Percentiles rank a stretch among this genome's conserved stretches.
Evolutionary conservation across 2,888 invertebrate species (phyloP).

Genomic region (Empis stercorea): DNA sequence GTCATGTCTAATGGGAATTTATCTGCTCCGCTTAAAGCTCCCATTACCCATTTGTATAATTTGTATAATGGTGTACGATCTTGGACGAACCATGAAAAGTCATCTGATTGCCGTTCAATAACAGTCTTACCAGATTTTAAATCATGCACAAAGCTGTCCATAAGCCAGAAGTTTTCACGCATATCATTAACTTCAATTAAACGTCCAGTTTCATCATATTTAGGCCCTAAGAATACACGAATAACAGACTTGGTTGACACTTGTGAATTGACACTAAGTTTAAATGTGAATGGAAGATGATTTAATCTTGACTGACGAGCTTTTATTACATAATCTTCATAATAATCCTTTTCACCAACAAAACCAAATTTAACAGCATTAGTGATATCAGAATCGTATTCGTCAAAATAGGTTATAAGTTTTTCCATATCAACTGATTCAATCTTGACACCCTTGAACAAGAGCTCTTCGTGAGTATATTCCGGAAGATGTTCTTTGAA

Average conservation of each 20-base stretch:
- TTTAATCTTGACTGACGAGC: constrained; percentile 51
- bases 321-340: constrained; percentile 37
- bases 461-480: constrained; percentile 48
- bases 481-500: constrained; percentile 46
- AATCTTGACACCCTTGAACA: constrained; percentile 50
- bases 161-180: constrained; percentile 51
- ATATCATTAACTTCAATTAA: constrained; percentile 43
- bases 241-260: constrained; percentile 47
- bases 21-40: constrained; percentile 37
- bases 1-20: constrained; percentile 38
- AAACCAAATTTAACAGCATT: constrained; percentile 33
- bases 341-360: constrained; percentile 33
- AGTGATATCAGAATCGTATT: constrained; percentile 49
- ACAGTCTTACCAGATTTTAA: constrained; percentile 42
- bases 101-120: constrained; percentile 45
- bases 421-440: constrained; percentile 50
- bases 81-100: constrained; percentile 51
- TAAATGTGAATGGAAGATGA: constrained; percentile 50
- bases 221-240: constrained; percentile 57
- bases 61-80: constrained; percentile 42
- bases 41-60: constrained; percentile 38
- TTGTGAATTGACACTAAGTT: constrained; percentile 44
- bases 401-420: constrained; percentile 55
- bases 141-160: constrained; percentile 50
- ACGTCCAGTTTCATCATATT: constrained; percentile 45